These are phyloP conservation scores for Orius laevigatus DNA, from an alignment of 1,140 invertebrate genomes.

Conservation along the genomic window DNA sequence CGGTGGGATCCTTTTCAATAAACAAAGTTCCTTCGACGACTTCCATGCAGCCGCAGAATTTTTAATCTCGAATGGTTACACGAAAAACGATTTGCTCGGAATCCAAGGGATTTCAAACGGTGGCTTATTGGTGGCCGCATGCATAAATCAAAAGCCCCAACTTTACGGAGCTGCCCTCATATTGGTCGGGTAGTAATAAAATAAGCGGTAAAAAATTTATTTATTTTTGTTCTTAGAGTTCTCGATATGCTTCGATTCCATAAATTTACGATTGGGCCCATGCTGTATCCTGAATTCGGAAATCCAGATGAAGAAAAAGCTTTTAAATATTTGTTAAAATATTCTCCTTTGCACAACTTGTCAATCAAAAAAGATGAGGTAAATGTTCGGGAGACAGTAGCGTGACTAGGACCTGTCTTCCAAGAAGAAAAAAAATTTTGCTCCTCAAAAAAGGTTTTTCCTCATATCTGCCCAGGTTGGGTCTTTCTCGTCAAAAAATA, in stretches of 20 bases:
- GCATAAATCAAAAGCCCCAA: constrained; percentile 87
- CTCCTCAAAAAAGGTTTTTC: too few relatives aligned
- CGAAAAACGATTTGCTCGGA: constrained; percentile 51
- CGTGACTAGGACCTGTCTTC: too few relatives aligned
- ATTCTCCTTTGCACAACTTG: constrained; percentile 92
- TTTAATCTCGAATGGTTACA: constrained; percentile 70
- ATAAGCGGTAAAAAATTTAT: too few relatives aligned
- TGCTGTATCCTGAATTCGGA: constrained; percentile 94
- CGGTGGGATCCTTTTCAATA: constrained; percentile 74
- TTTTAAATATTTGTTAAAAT: constrained; percentile 78
- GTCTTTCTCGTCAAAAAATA: too few relatives aligned
- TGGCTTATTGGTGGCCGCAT: constrained; percentile 81
- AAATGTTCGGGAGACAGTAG: too few relatives aligned
- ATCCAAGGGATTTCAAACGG: constrained; percentile 96
- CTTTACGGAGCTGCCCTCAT: constrained; percentile 81
- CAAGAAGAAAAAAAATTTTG: neutral
- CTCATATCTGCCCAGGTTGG: too few relatives aligned
- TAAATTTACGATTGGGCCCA: constrained; percentile 95
- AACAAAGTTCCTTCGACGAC: constrained; percentile 97
- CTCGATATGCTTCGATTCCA: constrained; percentile 95
- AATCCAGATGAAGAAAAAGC: constrained; percentile 74
- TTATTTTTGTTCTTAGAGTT: constrained; percentile 48
- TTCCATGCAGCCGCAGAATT: constrained; percentile 87
- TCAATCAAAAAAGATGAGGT: constrained; percentile 38
- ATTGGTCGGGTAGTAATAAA: constrained; percentile 70